These are phyloP conservation scores for Galeopsomyia nigrocyanea DNA, from an alignment of 2,888 invertebrate genomes.

Conservation along the genomic window DNA sequence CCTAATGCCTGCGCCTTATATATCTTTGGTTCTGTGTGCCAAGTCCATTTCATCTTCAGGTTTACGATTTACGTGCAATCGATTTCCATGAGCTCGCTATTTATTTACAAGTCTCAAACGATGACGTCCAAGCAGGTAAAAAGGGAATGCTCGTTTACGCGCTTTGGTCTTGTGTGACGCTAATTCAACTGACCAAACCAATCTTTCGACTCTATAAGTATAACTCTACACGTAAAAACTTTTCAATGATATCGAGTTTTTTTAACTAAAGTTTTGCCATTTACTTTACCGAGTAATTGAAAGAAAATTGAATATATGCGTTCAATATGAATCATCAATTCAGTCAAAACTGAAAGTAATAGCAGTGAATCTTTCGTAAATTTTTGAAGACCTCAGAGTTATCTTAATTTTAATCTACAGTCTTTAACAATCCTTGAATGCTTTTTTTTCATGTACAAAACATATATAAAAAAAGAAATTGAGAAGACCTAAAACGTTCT, in stretches of 20 bases:
- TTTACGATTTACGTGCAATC: constrained; percentile 25
- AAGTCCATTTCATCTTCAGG: constrained; percentile 29
- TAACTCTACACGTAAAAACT: no score
- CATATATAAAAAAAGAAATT: constrained; percentile 26
- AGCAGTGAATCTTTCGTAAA: constrained; percentile 2
- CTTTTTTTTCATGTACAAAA: constrained; percentile 9
- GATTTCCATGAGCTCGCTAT: constrained; percentile 30
- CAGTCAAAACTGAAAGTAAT: constrained; percentile 8
- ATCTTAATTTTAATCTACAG: constrained; percentile 29
- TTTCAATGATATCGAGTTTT: no score
- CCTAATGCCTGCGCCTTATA: constrained; percentile 21
- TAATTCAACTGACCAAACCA: constrained; percentile 24
- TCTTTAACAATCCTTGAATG: constrained; percentile 35
- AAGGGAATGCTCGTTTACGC: constrained; percentile 43
- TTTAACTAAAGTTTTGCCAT: no score
- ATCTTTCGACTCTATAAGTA: constrained; percentile 1
- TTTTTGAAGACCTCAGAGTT: constrained; percentile 30
- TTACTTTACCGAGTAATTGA: no score
- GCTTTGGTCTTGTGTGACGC: constrained; percentile 34
- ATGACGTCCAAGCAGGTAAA: constrained; percentile 24
- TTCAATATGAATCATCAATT: no score
- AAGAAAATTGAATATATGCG: no score
- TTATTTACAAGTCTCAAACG: constrained; percentile 39
- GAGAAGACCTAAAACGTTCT: no score
- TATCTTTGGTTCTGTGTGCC: constrained; percentile 39